Base-by-base conservation (phyloP, 2,888 invertebrate genomes). In the Ectemnius cavifrons region DNA sequence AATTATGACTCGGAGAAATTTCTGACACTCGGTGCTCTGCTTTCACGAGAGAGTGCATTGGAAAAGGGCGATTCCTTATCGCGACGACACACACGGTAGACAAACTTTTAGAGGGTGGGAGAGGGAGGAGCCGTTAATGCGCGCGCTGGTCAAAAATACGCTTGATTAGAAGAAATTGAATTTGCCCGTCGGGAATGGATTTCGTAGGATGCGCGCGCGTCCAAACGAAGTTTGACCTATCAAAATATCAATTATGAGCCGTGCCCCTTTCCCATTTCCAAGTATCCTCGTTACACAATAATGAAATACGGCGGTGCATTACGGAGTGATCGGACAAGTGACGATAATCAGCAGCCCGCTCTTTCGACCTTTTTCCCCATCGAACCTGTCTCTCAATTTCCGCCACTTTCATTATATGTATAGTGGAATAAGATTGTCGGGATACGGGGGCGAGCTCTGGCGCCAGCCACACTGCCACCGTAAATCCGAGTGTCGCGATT, bases 231-330 rank as follows among this genome's bases (percentile, higher is more conserved):
- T 72, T 70, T 75, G 57, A 52, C 81, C 61, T 59, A 81, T 81
- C 81, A 79, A 81, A 77, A 81, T 81, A 81, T 81, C 81, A 79
- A 81, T 81, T 81, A 73, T 65, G 67, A 58, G 52, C 20, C 69
- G 67, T 70, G 70, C 73, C 67, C 28, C 66, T 69, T 67, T 60
- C 27, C 67, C 28, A 62, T 69, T 67, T 57, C 27, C 52, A 67
- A 80, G 73, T 66, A 74, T 56, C 58, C 64, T 73, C 79, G 78
- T 81, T 81, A 81, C 37, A 67, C 63, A 56, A 37, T 81, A 78
- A 80, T 78, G 73, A 45, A 72, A 58, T 78, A 68, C 63, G 71
- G 63, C 72, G 58, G 52, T 16, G 69, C 16, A 63, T 16, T 13
- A 5, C 58, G 58, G 37, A 37, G 37, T 37, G 37, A 37, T 37